phyloP scores from a whole-genome alignment of 2,888 invertebrate genomes.

The Cryptocephalus primarius region DNA sequence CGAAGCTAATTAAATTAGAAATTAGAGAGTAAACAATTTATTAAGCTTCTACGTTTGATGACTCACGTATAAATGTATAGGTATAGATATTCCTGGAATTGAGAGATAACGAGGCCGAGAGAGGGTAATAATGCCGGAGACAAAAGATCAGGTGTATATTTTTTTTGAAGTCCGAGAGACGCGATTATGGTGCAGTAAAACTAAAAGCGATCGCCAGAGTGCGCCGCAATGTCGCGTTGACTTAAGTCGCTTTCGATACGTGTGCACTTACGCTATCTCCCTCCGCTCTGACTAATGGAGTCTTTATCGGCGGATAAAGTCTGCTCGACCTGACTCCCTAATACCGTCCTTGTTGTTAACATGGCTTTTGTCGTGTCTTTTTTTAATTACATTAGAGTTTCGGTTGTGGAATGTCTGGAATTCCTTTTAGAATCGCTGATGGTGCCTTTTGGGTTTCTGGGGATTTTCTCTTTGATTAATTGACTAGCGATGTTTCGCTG shows the following conservation, averaged over 20 bases:
- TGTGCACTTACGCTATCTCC: slow-evolving; percentile 34
- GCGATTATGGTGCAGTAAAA: slow-evolving; percentile 23
- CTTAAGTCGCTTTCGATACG: slow-evolving; percentile 27
- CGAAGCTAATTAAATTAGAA: too few relatives aligned
- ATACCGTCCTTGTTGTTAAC: slow-evolving; percentile 23
- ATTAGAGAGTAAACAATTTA: too few relatives aligned
- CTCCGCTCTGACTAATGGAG: slow-evolving; percentile 32
- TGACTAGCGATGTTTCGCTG: too few relatives aligned
- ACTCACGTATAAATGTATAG: too few relatives aligned
- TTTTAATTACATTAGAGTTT: slow-evolving; percentile 19
- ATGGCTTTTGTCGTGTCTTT: slow-evolving; percentile 16
- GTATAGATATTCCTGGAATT: slow-evolving; percentile 7
- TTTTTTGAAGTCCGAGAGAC: slow-evolving; percentile 10
- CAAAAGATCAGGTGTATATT: slow-evolving; percentile 17
- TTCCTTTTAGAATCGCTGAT: slow-evolving; percentile 9
- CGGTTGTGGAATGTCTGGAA: slow-evolving; percentile 12
- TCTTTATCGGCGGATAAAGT: slow-evolving; percentile 29
- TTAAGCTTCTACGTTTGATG: too few relatives aligned
- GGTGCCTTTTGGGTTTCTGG: background rate
- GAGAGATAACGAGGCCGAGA: slow-evolving; percentile 10
- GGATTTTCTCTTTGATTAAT: too few relatives aligned
- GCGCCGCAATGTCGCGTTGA: slow-evolving; percentile 25
- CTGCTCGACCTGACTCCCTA: slow-evolving; percentile 25
- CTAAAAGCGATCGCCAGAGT: slow-evolving; percentile 20
- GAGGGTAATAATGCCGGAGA: slow-evolving; percentile 8